A percentile compares a stretch with the other conserved stretches of the same genome.
Evolutionary conservation across 2,113 vertebrate genomes (phyloP).

Genomic region (Solenodon paradoxus): DNA sequence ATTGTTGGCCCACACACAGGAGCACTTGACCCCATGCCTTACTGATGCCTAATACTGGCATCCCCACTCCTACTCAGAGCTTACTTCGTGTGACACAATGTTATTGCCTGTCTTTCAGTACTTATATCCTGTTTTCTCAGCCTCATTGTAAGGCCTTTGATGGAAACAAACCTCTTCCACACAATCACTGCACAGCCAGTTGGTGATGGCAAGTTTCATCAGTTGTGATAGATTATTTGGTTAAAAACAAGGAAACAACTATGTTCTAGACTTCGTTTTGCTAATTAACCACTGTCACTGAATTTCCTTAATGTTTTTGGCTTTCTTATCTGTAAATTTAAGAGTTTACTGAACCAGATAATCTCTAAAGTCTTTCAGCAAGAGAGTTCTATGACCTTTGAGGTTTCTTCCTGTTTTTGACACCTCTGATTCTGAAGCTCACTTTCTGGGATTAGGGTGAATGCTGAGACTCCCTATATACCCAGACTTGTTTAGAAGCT

Average conservation of each 20-base stretch:
- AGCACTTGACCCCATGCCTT: background rate
- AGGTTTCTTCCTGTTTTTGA: background rate
- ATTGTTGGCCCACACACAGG: background rate
- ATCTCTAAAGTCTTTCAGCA: background rate
- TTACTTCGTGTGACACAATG: no score
- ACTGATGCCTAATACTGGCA: background rate
- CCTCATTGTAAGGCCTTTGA: background rate
- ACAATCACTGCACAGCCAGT: background rate
- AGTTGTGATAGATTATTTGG: background rate
- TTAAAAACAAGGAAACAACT: background rate
- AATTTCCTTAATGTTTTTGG: background rate
- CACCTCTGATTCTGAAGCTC: conserved; percentile 11
- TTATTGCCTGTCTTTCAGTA: background rate
- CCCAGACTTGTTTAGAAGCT: no score
- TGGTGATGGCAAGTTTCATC: background rate
- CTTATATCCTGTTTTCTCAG: background rate
- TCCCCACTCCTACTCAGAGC: background rate
- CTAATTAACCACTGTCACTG: background rate
- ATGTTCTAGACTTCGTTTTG: background rate
- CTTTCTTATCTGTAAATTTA: conserved; percentile 11
- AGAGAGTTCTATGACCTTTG: background rate
- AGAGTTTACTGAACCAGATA: background rate
- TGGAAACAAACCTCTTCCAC: background rate
- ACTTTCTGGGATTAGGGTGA: background rate
- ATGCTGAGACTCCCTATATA: background rate